Conservation (phyloP, 1,140 invertebrate genomes). For the Aphidius ervi region DNA sequence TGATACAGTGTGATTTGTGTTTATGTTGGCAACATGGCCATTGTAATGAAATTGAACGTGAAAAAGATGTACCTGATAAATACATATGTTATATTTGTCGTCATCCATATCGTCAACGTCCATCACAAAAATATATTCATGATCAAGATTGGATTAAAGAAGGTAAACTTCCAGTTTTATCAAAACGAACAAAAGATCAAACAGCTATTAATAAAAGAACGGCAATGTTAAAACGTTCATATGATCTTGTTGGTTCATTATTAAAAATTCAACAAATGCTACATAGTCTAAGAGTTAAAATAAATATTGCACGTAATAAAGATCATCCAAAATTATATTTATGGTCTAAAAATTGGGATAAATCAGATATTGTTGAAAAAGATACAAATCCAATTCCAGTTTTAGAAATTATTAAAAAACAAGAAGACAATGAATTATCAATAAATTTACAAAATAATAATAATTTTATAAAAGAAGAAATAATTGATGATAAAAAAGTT, state of each 20-base stretch:
- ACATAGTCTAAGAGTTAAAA: conserved; percentile 69
- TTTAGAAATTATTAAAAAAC: conserved; percentile 34
- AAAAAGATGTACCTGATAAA: conserved; percentile 80
- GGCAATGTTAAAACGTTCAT: conserved; percentile 62
- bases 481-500: conserved; percentile 30
- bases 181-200: conserved; percentile 45
- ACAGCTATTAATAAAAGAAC: conserved; percentile 44
- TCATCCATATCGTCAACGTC: conserved; percentile 68
- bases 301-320: conserved; percentile 71
- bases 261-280: conserved; percentile 65
- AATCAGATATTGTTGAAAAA: conserved; percentile 45
- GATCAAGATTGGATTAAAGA: conserved; percentile 85
- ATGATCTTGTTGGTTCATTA: conserved; percentile 68
- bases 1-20: conserved; percentile 93
- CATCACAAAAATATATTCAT: conserved; percentile 70
- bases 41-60: conserved; percentile 78
- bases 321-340: conserved; percentile 80
- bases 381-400: conserved; percentile 41
- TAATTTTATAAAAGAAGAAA: conserved; percentile 10
- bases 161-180: conserved; percentile 66
- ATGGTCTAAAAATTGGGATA: conserved; percentile 81
- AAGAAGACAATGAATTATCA: conserved; percentile 20
- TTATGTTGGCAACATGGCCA: conserved; percentile 91
- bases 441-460: conserved; percentile 19
- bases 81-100: conserved; percentile 86